Evolutionary conservation across 2,113 vertebrate genomes (phyloP), one percentile per base, ranked within the genome.

Genomic region (Paradoxurus hermaphroditus): DNA sequence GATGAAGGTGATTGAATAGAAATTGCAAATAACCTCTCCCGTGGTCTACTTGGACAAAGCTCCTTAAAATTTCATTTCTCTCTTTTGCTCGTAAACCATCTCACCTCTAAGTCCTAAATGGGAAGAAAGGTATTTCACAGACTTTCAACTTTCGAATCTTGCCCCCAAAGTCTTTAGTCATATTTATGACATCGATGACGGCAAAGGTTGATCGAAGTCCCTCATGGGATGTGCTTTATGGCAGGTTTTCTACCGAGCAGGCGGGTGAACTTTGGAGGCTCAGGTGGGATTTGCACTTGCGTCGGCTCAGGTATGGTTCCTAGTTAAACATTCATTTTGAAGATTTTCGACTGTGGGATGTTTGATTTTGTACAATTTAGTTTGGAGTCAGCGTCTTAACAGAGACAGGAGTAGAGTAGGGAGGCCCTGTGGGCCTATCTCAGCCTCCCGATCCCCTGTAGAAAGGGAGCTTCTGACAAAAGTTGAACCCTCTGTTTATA

Each of bases 341-440:
- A 2, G 9, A 4, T 5, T 70, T 36, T 56, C 13, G 12, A 46
- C 14, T 67, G 10, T 25, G 3, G 62, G 29, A 25, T 72, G 5
- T 95, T 81, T 95, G 25, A 5, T 86, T 84, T 49, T 31, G 16
- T 39, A 21, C 4, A 49, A 0, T 13, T 78, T 77, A 31, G 7
- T 18, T 84, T 78, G 70, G 25, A 65, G 41, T 44, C 84, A 56
- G 9, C 5, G 27, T 34, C 34, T 70, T 53, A 59, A 29, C 18
- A 23, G 39, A 46, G 7, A 39, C 5, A 41, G 0, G 29, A 41
- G 2, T 5, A 11, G 44, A 68, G 13, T 73, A 46, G 19, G 49
- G 25, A 51, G 2, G 7, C 8, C 15, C 0, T 4, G 1, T 77
- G 12, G 12, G 11, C 10, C 10, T 29, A 8, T 23, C 44, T 25